A percentile compares a stretch with the other conserved stretches of the same genome.
Evolutionary conservation across 2,888 invertebrate genomes (phyloP).

Genomic region (Pristionchus maxplancki): DNA sequence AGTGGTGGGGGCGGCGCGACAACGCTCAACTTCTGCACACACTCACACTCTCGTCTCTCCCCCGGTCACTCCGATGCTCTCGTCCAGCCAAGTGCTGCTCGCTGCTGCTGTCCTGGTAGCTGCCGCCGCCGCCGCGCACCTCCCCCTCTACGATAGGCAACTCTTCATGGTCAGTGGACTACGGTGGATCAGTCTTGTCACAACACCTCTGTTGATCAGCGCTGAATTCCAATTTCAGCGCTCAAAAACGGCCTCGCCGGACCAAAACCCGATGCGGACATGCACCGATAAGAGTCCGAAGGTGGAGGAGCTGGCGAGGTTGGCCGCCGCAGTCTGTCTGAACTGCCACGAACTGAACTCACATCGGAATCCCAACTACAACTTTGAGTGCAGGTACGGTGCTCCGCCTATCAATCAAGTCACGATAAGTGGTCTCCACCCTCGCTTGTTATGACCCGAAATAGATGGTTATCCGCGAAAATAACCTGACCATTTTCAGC

Average conservation of each 20-base stretch:
- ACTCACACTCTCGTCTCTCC: neutral
- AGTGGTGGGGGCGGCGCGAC: slow-evolving; percentile 11
- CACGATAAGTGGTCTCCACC: too few relatives aligned
- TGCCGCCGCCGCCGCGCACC: neutral
- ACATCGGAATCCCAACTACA: slow-evolving; percentile 18
- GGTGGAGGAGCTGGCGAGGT: neutral
- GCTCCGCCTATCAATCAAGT: neutral
- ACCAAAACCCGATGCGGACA: neutral
- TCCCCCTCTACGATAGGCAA: slow-evolving; percentile 46
- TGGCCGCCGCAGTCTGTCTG: neutral
- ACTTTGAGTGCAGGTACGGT: slow-evolving; percentile 43
- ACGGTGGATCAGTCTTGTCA: neutral
- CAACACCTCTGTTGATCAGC: neutral
- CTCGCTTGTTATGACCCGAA: neutral
- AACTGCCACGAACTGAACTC: slow-evolving; percentile 29
- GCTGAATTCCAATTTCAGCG: neutral
- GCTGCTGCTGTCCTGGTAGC: neutral
- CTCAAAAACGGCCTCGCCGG: neutral
- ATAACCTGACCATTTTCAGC: neutral
- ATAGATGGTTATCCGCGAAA: neutral
- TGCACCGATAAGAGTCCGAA: neutral
- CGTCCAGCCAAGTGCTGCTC: neutral
- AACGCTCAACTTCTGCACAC: neutral
- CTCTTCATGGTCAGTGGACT: slow-evolving; percentile 31
- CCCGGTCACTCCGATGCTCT: neutral